phyloP scores from a whole-genome alignment of 2,113 vertebrate genomes.

The Ramphastos sulfuratus region DNA sequence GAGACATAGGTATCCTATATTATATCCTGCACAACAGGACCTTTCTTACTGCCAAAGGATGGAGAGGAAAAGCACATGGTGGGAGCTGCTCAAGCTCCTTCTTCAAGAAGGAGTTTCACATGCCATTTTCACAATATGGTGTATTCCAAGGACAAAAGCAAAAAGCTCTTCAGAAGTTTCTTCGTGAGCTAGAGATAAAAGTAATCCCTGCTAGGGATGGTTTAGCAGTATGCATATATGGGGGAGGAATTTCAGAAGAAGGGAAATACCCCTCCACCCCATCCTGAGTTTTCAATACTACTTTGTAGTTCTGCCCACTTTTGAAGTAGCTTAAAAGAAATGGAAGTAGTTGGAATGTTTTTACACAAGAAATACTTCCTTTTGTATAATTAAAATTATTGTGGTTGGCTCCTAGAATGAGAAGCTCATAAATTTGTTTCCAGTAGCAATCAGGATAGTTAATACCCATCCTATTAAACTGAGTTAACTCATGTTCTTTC shows the following conservation, averaged over 20 bases:
- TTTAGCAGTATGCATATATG: slow-evolving; percentile 53
- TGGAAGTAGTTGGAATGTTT: slow-evolving; percentile 69
- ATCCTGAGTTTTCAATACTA: slow-evolving; percentile 58
- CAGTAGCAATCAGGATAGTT: slow-evolving; percentile 40
- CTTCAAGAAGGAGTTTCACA: neutral
- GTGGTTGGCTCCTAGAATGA: slow-evolving; percentile 54
- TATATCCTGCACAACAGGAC: neutral
- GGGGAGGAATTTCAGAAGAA: slow-evolving; percentile 68
- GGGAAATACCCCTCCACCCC: slow-evolving; percentile 68
- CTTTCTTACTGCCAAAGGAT: neutral
- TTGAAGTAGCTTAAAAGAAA: slow-evolving; percentile 70
- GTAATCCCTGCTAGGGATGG: slow-evolving; percentile 61
- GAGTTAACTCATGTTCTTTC: slow-evolving; percentile 13
- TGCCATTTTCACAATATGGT: neutral
- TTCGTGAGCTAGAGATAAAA: slow-evolving; percentile 62
- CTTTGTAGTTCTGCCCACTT: slow-evolving; percentile 70
- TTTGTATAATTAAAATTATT: slow-evolving; percentile 70
- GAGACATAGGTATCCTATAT: neutral
- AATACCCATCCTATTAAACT: slow-evolving; percentile 26
- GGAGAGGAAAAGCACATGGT: neutral
- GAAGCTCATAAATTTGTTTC: slow-evolving; percentile 54
- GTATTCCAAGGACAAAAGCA: slow-evolving; percentile 23
- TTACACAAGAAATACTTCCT: slow-evolving; percentile 65
- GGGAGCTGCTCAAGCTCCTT: neutral
- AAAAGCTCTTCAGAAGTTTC: slow-evolving; percentile 52